phyloP scores from a whole-genome alignment of 2,797 vertebrate species.

The Ceyx erithaca region DNA sequence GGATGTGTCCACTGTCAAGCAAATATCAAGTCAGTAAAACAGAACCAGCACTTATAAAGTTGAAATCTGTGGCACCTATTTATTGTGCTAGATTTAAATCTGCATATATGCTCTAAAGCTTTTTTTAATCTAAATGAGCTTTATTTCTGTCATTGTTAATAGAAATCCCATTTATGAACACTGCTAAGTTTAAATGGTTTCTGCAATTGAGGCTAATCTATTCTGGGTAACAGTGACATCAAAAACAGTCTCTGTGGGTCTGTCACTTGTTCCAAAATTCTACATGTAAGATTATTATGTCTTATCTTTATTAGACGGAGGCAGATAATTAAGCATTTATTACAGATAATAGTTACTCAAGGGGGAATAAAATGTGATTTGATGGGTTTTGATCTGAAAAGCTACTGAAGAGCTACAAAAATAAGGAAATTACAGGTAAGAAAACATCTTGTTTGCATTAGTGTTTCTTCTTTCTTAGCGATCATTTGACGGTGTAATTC shows the following conservation, averaged over 20 bases:
- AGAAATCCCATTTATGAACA: not conserved
- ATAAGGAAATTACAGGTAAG: not conserved
- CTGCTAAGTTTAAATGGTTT: not conserved
- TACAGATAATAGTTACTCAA: not conserved
- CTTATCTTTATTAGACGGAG: not conserved
- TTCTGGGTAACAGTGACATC: not conserved
- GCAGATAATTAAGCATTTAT: conserved; percentile 30
- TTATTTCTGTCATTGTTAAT: not conserved
- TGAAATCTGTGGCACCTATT: not conserved
- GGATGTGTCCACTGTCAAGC: not conserved
- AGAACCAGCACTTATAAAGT: not conserved
- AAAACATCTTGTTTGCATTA: conserved; percentile 1
- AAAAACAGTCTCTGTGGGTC: not conserved
- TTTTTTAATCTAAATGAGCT: not conserved
- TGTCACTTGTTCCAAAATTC: conserved; percentile 1
- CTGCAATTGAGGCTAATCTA: conserved; percentile 5
- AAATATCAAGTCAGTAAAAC: not conserved
- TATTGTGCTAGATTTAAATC: not conserved
- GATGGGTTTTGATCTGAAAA: conserved; percentile 5
- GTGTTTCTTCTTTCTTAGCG: not conserved
- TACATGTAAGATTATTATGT: not conserved
- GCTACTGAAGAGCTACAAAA: not conserved
- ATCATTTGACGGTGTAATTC: not conserved
- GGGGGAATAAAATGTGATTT: not conserved
- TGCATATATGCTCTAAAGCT: not conserved